Evolutionary conservation across 2,113 vertebrate species (phyloP).

Genomic region (Condylura cristata): DNA sequence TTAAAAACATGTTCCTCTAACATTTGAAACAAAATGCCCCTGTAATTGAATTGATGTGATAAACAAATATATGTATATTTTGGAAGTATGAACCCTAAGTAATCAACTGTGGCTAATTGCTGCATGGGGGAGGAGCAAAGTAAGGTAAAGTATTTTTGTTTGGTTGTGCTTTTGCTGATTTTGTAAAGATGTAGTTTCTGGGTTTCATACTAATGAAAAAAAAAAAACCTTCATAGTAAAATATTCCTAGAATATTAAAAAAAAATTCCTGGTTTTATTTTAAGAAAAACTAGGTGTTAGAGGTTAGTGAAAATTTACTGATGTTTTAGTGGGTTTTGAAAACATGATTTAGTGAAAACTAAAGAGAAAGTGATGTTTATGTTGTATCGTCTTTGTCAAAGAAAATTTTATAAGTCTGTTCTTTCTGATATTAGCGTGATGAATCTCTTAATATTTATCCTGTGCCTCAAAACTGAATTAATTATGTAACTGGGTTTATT

Average conservation of each 20-base stretch:
- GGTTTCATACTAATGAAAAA: conserved; percentile 37
- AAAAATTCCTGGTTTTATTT: background rate
- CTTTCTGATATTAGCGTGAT: background rate
- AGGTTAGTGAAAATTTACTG: background rate
- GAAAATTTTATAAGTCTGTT: background rate
- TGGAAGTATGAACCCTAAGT: background rate
- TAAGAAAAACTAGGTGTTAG: background rate
- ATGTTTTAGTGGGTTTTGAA: background rate
- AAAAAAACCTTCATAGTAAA: background rate
- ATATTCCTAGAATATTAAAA: background rate
- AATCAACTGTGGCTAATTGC: background rate
- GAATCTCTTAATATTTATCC: background rate
- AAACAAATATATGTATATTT: background rate
- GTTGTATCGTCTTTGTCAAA: background rate
- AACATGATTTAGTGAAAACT: background rate
- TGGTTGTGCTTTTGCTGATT: background rate
- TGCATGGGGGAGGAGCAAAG: background rate
- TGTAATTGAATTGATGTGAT: background rate
- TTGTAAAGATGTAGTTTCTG: background rate
- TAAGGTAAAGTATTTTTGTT: background rate
- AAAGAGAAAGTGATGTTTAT: background rate
- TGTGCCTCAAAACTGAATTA: background rate
- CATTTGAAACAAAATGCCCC: background rate
- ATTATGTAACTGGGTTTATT: background rate
- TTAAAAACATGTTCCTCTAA: background rate